Percentiles rank a stretch among this genome's conserved stretches.
Evolutionary conservation across 2,888 invertebrate species (phyloP).

Genomic region (Neria commutata): DNA sequence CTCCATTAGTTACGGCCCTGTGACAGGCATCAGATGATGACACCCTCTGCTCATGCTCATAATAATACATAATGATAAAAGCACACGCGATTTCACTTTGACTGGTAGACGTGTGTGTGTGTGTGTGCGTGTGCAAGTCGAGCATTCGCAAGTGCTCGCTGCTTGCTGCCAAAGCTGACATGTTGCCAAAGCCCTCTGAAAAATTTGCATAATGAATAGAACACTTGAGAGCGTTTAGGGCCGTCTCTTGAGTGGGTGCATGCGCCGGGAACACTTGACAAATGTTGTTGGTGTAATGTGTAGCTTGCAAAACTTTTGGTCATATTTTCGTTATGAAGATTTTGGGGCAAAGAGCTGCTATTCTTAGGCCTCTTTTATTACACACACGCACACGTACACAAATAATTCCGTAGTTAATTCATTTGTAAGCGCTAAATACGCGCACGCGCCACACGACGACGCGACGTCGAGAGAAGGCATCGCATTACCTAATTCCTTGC

Average conservation of each 20-base stretch:
- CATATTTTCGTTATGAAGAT: too few species aligned
- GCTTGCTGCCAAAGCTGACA: background rate
- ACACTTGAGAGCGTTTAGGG: slow-evolving; percentile 28
- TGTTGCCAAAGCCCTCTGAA: background rate
- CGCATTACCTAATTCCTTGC: slow-evolving; percentile 4
- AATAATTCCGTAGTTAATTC: slow-evolving; percentile 25
- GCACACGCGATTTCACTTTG: background rate
- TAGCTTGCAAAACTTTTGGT: background rate
- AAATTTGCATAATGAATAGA: slow-evolving; percentile 38
- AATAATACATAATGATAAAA: background rate
- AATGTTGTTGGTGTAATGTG: background rate
- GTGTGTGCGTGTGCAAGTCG: too few species aligned
- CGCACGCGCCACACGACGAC: slow-evolving; percentile 1
- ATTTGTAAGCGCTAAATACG: background rate
- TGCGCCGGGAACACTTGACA: background rate
- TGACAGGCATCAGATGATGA: slow-evolving; percentile 6
- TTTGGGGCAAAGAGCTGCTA: too few species aligned
- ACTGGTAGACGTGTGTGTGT: background rate
- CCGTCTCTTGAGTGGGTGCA: background rate
- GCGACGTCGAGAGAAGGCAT: too few species aligned
- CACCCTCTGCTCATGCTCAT: background rate
- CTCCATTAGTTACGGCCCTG: too few species aligned
- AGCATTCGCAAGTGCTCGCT: background rate
- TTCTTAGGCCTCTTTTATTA: background rate
- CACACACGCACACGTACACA: background rate